Evolutionary conservation across 1,140 invertebrate species (phyloP), one percentile per base, ranked within the genome.

Genomic region (Vanessa atalanta): DNA sequence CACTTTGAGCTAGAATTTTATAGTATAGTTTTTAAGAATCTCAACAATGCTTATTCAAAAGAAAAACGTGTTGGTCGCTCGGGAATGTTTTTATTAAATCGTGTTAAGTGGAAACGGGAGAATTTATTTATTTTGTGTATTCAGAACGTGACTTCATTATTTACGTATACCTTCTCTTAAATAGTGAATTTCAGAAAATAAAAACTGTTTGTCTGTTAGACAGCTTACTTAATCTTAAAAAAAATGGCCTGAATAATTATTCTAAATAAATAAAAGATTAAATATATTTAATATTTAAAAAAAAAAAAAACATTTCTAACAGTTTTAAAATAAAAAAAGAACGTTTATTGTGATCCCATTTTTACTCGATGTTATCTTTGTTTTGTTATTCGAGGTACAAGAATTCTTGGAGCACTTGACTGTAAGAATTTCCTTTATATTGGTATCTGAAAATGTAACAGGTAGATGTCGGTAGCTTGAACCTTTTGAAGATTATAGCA

Each of bases 21-120:
- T 70, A 13, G 13, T 50, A 63, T 26, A 31, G n/a, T 70, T 63
- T 70, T 70, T 70, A 48, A 31, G 67, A 48, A 48, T 57, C 53
- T 57, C 3, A 57, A 57, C 20, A 23, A 57, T 57, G 53, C 47
- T 65, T 47, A 57, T 57, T 23, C 53, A n/a, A 57, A 57, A 57
- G 53, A 26, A 57, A 57, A 57, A 57, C 20, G 20, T 57, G 53
- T 57, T 57, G 20, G 53, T 23, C 7, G 16, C 8, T n/a, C 53
- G 8, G 20, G 53, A 57, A 57, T 13, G 53, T 57, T 57, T 57
- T 57, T 57, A 57, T 23, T 57, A 57, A 57, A 57, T 57, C 53
- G 13, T 23, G 16, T 14, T 57, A 57, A 57, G 53, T 57, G 20
- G 53, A 16, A 23, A 57, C 8, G 3, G 23, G 16, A 13, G 7